Evolutionary conservation across 2,113 vertebrate genomes (phyloP).

Genomic region (Marcusenius ussheri): DNA sequence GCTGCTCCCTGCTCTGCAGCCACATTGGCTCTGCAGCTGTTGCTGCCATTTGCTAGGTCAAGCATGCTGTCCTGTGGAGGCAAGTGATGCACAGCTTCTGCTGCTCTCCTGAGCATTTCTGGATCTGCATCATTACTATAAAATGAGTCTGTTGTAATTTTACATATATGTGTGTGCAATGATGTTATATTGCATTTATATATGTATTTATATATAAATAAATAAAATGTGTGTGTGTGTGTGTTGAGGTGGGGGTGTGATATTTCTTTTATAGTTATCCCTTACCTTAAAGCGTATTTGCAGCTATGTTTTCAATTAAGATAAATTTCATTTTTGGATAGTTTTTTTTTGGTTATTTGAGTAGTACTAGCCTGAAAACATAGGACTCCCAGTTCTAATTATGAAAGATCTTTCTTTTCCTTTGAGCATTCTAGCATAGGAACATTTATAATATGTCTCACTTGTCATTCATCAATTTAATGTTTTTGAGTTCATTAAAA

Average conservation of each 20-base stretch:
- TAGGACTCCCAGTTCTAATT: not conserved
- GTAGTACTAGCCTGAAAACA: not conserved
- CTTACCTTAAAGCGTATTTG: not conserved
- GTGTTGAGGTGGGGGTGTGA: not conserved
- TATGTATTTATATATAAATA: too few species aligned
- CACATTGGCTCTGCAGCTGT: constrained; percentile 16
- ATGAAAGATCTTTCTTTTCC: not conserved
- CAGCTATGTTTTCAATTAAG: not conserved
- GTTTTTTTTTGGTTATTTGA: not conserved
- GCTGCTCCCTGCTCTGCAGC: not conserved
- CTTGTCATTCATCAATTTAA: not conserved
- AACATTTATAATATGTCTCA: not conserved
- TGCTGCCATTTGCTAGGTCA: constrained; percentile 8
- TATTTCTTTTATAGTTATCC: not conserved
- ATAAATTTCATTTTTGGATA: not conserved
- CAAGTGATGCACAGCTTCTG: not conserved
- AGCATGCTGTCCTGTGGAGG: not conserved
- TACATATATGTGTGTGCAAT: not conserved
- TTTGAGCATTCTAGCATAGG: not conserved
- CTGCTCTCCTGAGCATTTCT: not conserved
- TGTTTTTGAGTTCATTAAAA: not conserved
- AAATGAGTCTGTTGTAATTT: not conserved
- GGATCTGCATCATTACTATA: not conserved
- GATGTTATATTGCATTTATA: too few species aligned
- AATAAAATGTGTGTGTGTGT: not conserved